Conservation (phyloP, 1,140 invertebrate genomes). For the Venturia canescens region DNA sequence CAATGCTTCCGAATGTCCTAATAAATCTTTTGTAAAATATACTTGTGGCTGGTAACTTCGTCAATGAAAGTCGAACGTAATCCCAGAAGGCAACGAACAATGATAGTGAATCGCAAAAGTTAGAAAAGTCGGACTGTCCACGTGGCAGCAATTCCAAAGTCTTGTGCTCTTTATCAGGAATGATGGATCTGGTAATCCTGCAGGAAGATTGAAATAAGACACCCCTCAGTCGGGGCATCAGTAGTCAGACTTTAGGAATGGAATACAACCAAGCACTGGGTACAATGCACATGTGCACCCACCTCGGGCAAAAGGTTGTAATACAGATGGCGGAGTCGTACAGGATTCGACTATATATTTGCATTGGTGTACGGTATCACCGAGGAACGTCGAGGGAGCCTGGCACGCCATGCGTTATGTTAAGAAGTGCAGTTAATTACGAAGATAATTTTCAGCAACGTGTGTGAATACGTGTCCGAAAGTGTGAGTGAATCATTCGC, state of each 20-base stretch:
- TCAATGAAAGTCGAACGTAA: too few species aligned
- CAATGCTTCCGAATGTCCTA: neutral
- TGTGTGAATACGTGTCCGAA: conserved; percentile 52
- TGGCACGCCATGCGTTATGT: conserved; percentile 76
- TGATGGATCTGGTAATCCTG: neutral
- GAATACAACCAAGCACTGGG: neutral
- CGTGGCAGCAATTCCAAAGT: neutral
- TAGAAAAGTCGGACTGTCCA: too few species aligned
- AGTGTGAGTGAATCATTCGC: conserved; percentile 5
- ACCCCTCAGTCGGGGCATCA: neutral
- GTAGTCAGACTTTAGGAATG: neutral
- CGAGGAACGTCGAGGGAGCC: conserved; percentile 68
- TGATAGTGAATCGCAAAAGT: too few species aligned
- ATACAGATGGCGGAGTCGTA: conserved; percentile 15
- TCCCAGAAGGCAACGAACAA: too few species aligned
- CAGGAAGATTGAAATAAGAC: neutral
- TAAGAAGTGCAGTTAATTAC: conserved; percentile 78
- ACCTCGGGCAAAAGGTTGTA: neutral
- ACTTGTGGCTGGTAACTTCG: too few species aligned
- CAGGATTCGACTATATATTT: conserved; percentile 63
- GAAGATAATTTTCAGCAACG: conserved; percentile 75
- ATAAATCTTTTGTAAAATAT: neutral
- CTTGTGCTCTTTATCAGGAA: neutral
- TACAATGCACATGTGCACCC: neutral
- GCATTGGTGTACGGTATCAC: conserved; percentile 44